Percentiles rank a stretch among this genome's conserved stretches.
Conservation (phyloP, 1,140 invertebrate species). For the Ectropis grisescens region DNA sequence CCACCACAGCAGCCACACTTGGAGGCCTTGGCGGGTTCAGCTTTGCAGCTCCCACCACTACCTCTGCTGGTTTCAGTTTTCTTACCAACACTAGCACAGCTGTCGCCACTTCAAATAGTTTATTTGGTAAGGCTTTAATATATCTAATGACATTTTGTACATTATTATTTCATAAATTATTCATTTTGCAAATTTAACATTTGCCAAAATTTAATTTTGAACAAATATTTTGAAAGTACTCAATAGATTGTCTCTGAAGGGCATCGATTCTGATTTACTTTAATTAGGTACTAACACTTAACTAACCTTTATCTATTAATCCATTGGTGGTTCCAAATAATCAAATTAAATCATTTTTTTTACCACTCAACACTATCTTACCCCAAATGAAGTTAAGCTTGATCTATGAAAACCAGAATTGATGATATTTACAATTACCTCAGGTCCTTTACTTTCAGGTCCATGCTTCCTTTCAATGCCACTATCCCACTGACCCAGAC, state of each 20-base stretch:
- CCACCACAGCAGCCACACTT: conserved; percentile 29
- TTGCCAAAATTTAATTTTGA: too few species aligned
- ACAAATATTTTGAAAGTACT: too few species aligned
- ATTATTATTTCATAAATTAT: neutral
- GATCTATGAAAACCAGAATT: too few species aligned
- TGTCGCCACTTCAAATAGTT: conserved; percentile 15
- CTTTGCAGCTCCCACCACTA: conserved; percentile 30
- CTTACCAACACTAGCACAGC: conserved; percentile 23
- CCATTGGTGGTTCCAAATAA: too few species aligned
- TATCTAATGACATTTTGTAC: neutral
- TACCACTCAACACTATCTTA: too few species aligned
- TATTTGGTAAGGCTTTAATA: conserved; percentile 23
- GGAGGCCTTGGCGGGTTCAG: conserved; percentile 42
- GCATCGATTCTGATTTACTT: too few species aligned
- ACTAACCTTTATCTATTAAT: too few species aligned
- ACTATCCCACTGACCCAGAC: conserved; percentile 28
- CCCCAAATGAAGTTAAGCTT: too few species aligned
- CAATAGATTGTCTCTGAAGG: neutral
- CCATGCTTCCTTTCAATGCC: conserved; percentile 17
- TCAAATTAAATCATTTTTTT: too few species aligned
- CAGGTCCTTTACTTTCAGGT: conserved; percentile 18
- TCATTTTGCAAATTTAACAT: too few species aligned
- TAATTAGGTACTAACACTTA: too few species aligned
- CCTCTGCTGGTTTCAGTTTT: conserved; percentile 23
- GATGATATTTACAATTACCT: too few species aligned